phyloP scores from a whole-genome alignment of 2,888 invertebrate genomes.

The Agrotis puta region DNA sequence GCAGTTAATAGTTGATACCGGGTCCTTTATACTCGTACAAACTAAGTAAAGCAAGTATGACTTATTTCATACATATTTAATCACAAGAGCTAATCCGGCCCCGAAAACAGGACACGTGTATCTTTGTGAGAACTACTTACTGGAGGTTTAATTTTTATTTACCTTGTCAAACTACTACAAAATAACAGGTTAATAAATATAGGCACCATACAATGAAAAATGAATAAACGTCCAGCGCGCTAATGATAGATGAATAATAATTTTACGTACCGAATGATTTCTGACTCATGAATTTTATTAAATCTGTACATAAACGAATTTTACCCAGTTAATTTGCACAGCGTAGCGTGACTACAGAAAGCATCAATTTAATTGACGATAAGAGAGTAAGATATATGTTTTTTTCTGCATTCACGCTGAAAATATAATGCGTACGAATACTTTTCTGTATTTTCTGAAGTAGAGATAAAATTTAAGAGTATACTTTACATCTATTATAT shows the following conservation, averaged over 20 bases:
- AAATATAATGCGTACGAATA: too few species aligned
- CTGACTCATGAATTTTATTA: conserved; percentile 24
- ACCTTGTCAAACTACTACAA: background rate
- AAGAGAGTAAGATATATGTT: background rate
- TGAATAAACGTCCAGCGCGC: background rate
- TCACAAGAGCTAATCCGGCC: conserved; percentile 7
- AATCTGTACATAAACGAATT: background rate
- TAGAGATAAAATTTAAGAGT: background rate
- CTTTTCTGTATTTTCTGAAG: background rate
- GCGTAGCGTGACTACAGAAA: background rate
- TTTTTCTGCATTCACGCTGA: background rate
- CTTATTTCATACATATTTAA: background rate
- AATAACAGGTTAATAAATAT: background rate
- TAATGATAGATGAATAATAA: conserved; percentile 10
- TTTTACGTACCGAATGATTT: conserved; percentile 7
- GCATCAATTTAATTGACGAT: background rate
- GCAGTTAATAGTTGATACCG: conserved; percentile 7
- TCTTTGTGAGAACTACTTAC: background rate
- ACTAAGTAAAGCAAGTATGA: background rate
- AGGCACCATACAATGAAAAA: background rate
- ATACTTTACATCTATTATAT: background rate
- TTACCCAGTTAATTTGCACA: background rate
- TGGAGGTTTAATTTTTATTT: background rate
- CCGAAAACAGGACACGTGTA: background rate
- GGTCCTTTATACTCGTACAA: conserved; percentile 16